A percentile compares a stretch with the other conserved stretches of the same genome.
Evolutionary conservation across 2,888 invertebrate species (phyloP).

Genomic region (Eremobia ochroleuca): DNA sequence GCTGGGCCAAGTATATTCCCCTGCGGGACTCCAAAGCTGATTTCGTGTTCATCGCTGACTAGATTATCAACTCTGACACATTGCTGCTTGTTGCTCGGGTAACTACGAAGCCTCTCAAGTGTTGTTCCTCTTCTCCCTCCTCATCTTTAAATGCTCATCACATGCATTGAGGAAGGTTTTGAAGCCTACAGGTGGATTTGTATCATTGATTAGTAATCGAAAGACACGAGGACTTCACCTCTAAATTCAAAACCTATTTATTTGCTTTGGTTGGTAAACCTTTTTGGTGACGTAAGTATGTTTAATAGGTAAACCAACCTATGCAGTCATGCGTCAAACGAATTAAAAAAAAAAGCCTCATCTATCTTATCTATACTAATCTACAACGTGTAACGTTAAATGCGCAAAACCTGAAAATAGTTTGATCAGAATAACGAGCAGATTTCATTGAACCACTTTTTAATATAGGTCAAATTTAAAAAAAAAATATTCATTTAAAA

Average conservation of each 20-base stretch:
- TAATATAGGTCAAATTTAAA: too few relatives aligned
- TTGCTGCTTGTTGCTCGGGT: background rate
- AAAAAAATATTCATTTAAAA: too few relatives aligned
- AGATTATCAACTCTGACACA: background rate
- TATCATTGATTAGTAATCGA: background rate
- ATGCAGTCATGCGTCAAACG: background rate
- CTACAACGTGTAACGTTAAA: too few relatives aligned
- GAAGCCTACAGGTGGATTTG: background rate
- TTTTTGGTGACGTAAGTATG: background rate
- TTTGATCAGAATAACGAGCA: too few relatives aligned
- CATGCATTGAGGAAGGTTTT: conserved; percentile 21
- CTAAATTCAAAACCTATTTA: background rate
- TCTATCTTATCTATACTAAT: too few relatives aligned
- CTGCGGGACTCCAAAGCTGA: background rate
- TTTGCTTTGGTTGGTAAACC: background rate
- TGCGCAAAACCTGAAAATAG: too few relatives aligned
- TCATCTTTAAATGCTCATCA: conserved; percentile 34
- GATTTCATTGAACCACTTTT: too few relatives aligned
- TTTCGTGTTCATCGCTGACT: background rate
- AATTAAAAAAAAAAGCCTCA: too few relatives aligned
- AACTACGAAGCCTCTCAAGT: background rate
- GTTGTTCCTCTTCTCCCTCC: too few relatives aligned
- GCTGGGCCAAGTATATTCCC: background rate
- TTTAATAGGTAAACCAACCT: background rate
- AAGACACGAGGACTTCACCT: conserved; percentile 3